Percentiles rank a stretch among this genome's conserved stretches.
phyloP scores from a whole-genome alignment of 2,797 vertebrate species.

The Champsocephalus gunnari region DNA sequence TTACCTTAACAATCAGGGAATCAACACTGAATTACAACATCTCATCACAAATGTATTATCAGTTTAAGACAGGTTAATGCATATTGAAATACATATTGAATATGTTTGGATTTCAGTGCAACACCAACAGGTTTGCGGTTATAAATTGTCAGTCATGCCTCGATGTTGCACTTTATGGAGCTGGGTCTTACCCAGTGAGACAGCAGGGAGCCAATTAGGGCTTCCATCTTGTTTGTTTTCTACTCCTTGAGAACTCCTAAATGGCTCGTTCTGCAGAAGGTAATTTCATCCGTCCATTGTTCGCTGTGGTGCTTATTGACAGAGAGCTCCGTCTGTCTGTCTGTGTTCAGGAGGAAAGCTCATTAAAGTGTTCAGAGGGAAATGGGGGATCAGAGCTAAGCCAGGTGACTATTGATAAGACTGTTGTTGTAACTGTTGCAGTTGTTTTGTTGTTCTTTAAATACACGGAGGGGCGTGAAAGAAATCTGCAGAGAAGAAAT shows the following conservation, averaged over 20 bases:
- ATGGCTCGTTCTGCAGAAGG: conserved; percentile 40
- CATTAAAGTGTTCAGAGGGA: conserved; percentile 61
- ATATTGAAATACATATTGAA: background rate
- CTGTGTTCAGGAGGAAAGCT: conserved; percentile 65
- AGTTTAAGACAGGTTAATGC: background rate
- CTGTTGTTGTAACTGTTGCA: conserved; percentile 30
- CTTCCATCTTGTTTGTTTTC: conserved; percentile 66
- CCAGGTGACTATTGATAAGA: conserved; percentile 57
- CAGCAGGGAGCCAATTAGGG: conserved; percentile 87
- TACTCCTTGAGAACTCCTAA: conserved; percentile 56
- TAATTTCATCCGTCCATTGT: conserved; percentile 59
- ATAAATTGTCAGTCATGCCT: conserved; percentile 71
- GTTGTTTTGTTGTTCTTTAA: conserved; percentile 20
- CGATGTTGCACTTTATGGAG: conserved; percentile 71
- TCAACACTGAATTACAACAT: background rate
- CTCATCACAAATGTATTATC: background rate
- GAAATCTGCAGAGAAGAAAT: background rate
- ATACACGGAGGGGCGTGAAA: conserved; percentile 27
- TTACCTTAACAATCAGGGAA: background rate
- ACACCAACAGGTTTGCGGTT: conserved; percentile 25
- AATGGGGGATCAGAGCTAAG: conserved; percentile 44
- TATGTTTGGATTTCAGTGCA: background rate
- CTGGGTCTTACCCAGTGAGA: conserved; percentile 67
- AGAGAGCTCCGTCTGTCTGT: conserved; percentile 25
- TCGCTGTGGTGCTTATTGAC: conserved; percentile 49